Evolutionary conservation across 2,113 vertebrate genomes (phyloP), one percentile per base, ranked within the genome.

Genomic region (Leptosomus discolor): DNA sequence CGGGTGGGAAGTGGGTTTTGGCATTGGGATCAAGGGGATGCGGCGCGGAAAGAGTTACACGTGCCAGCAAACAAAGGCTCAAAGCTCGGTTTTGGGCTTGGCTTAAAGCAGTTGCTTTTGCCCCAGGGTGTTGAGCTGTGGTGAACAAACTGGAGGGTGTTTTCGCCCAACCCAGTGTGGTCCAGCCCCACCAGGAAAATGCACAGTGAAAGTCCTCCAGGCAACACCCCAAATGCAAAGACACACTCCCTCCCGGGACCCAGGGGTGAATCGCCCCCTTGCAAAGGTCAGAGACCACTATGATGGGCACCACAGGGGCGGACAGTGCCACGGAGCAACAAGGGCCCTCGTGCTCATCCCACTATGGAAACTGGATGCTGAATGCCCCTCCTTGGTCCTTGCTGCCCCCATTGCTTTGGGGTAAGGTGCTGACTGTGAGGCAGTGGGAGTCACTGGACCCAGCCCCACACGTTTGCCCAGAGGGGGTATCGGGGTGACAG

Each of bases 341-440:
- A 3, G 6, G 36, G 86, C 12, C 76, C 29, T 67, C 1, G 0
- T 51, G 57, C 39, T 83, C 10, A 2, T 76, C 76, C 56, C 71
- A 32, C 9, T 1, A 0, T 48, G 71, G 46, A 29, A 43, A 41
- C 29, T n/a, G 6, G 0, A 11, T 17, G 14, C 79, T 4, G 3
- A 45, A 37, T 64, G 1, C 2, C 11, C 11, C 21, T 0, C 23
- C 15, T 32, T 43, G 34, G 32, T 39, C 57, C 70, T 53, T 53
- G 15, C n/a, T 79, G 22, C 15, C 30, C 18, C 4, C 9, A 24
- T 70, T 74, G 21, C 50, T 50, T 57, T 21, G 65, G 69, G 43
- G 8, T 27, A 15, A 63, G 39, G 12, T 16, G 18, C 24, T 57
- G 43, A 17, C 27, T 12, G 2, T 14, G n/a, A 39, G 56, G 32